These are phyloP conservation scores for Proctacanthus coquilletti DNA, from an alignment of 1,140 invertebrate genomes.

Conservation along the genomic window DNA sequence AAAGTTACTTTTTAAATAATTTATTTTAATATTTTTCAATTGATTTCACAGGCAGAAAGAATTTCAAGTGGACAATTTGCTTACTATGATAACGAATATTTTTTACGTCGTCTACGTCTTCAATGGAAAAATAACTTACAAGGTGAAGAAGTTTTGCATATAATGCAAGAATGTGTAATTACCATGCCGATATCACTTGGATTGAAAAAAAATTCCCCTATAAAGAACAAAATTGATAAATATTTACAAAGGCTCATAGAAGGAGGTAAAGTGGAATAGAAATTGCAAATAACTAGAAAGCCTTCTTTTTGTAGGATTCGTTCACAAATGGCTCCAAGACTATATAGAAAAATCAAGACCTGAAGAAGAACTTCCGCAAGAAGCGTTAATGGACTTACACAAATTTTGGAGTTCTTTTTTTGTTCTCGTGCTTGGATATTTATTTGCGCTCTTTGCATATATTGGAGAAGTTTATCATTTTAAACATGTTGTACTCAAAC, in stretches of 20 bases:
- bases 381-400: conserved; percentile 55
- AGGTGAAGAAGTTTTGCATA: conserved; percentile 46
- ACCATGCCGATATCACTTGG: conserved; percentile 65
- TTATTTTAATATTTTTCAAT: conserved; percentile 5
- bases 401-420: conserved; percentile 63
- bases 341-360: conserved; percentile 38
- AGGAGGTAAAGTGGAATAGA: conserved; percentile 33
- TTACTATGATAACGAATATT: conserved; percentile 67
- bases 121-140: conserved; percentile 34
- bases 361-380: conserved; percentile 31
- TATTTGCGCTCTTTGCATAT: conserved; percentile 38
- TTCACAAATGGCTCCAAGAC: conserved; percentile 64
- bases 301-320: conserved; percentile 25
- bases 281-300: background rate
- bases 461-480: conserved; percentile 48
- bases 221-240: conserved; percentile 51
- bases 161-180: conserved; percentile 64
- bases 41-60: conserved; percentile 23
- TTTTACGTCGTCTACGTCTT: conserved; percentile 44
- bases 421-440: conserved; percentile 49
- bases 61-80: conserved; percentile 53
- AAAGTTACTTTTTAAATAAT: conserved; percentile 1
- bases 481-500: conserved; percentile 41
- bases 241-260: conserved; percentile 50
- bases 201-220: conserved; percentile 62